Base-by-base conservation (phyloP, 1,140 invertebrate species). In the Parasteatoda tepidariorum region DNA sequence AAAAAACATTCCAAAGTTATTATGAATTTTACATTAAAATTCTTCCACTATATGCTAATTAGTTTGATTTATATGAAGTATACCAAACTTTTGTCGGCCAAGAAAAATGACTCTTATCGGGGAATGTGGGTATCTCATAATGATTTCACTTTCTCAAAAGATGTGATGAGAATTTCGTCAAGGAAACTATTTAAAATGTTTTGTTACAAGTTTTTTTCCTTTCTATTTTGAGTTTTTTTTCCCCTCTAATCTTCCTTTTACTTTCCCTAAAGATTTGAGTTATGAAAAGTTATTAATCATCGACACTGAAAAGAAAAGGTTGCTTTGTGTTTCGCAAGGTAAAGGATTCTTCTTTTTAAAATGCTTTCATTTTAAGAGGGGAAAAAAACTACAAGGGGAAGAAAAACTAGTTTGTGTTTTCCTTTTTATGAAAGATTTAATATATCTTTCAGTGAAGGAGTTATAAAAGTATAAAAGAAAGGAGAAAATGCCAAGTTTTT, bases 251-350 rank as follows among this genome's bases (percentile, higher is more conserved):
- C 48, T 78, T 67, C 62, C 7, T 78, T 67, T 78, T 67, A 55
- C 59, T 55, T 41, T 67, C 75, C 59, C 62, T 55, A 33, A 78
- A 67, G 75, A 55, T 64, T 64, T 30, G 24, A 31, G 28, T 55
- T 78, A 67, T 67, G 75, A 78, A 78, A 78, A 66, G 75, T 67
- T 78, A 78, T 78, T 78, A 78, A 78, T 78, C 64, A 78, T 78
- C 34, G 62, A 57, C 31, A 64, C n/a, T 34, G 55, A 59, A 33
- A 76, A 76, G 59, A 76, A 64, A 76, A 34, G 59, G 31, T 18
- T 31, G 73, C 73, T 61, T 76, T 64, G 73, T 76, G 73, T 74
- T 57, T 6, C n/a, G 48, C 31, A 31, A 59, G 48, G 70, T 59
- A 57, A 54, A 59, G 31, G 41, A 55, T 73, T 73, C 70, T 64